Evolutionary conservation across 92 coral and sea anemone species (phyloP), one percentile per base, ranked within the genome.

Genomic region (Phenganax subtilis): DNA sequence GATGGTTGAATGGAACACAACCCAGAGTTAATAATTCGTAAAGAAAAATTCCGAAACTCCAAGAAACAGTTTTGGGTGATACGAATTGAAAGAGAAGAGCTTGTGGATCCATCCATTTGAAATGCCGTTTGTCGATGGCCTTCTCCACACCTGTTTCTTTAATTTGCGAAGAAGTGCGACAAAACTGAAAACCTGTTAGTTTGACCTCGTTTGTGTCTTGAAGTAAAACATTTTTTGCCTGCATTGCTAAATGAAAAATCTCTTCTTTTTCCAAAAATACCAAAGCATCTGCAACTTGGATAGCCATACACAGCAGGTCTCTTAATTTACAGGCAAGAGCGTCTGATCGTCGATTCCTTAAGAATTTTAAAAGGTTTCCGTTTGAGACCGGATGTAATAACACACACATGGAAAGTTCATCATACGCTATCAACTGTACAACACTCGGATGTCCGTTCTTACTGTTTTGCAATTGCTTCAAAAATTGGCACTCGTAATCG

Each of bases 81-180:
- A 59, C 27, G 0, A 28, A 64, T 54, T 54, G 11, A 12, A 61
- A 61, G 9, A 64, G 54, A 30, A 76, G 70, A 14, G 55, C 69
- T 57, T 76, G 69, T 8, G 81, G 81, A 59, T 76, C 81, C 81
- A 76, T 58, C 81, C 81, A 76, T 76, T 76, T 76, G 53, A 76
- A 25, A 52, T 76, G 81, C 3, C n/a, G 10, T 17, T 76, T 11
- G 37, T 76, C 81, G 55, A 76, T 12, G 53, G 73, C 53, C 14
- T 68, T 68, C 60, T 31, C 51, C 55, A 76, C 70, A 8, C 54
- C 54, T 2, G 3, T 58, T 11, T 28, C 44, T 0, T 12, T 3
- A 12, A 47, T 51, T 9, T 30, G 25, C 52, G 29, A 8, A 51
- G 9, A n/a, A 10, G 64, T 76, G 6, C 81, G 55, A 30, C 69